Base-by-base conservation (phyloP, 2,888 invertebrate genomes). In the Lamellibrachia columna region DNA sequence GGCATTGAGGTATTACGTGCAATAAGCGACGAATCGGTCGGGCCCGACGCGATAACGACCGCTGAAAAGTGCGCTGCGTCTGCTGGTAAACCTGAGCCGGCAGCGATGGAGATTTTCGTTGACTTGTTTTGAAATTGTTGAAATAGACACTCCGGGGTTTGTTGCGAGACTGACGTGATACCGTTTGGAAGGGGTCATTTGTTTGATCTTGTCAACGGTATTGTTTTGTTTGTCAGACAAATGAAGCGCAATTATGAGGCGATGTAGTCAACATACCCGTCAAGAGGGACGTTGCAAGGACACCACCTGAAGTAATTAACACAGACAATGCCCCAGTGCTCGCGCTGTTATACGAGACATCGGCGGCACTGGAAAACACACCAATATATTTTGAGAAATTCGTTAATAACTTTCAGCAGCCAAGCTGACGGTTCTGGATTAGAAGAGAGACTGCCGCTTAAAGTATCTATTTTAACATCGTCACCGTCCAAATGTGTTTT, bases 201-300 rank as follows among this genome's bases (percentile, higher is more conserved):
- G 75, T 75, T 75, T 75, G 75, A 15, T n/a, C 75, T 75, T 75
- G 22, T 75, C 75, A 75, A 22, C 2, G 22, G 75, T 4, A 75
- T 75, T 75, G 75, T 15, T 75, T 75, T 75, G 75, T 75, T 75
- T 75, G 75, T 75, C 75, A 75, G 75, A n/a, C 75, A n/a, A 15
- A 58, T 15, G 22, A 75, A 22, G 15, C n/a, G 75, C 75, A 11
- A 15, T 75, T 75, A n/a, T 75, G 6, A 9, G 7, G 22, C 15
- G 75, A 15, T 3, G 75, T 75, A 75, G 15, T 75, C 75, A 75
- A 15, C 15, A 22, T 22, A 75, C 75, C 75, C 22, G 75, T 22
- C 22, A 6, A n/a, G 22, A 11, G 1, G 6, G 75, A 75, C 75
- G 75, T 22, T 75, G n/a, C 75, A 75, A 75, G n/a, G n/a, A 75